Base-by-base conservation (phyloP, 2,797 vertebrate species). In the Lithobates pipiens region DNA sequence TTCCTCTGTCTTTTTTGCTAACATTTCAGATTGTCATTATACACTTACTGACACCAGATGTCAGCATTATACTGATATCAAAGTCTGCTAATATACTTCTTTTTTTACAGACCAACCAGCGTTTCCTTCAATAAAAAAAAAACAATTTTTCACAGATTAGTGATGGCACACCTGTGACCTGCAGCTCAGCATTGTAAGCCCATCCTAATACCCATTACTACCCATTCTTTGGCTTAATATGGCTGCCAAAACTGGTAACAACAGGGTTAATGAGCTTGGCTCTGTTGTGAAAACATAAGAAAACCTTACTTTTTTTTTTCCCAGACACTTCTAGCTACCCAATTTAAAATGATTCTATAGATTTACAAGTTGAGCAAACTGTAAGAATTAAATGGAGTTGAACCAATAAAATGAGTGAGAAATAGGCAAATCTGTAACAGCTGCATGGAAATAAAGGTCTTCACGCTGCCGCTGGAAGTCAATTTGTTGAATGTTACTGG, bases 401-500 rank as follows among this genome's bases (percentile, higher is more conserved):
- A 86, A 86, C 76, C 85, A 83, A 86, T 86, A 86, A 86, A 86
- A 86, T 34, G 75, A 86, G 85, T 77, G 77, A 50, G 74, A 86
- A 86, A 86, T 77, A 32, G 44, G 68, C 50, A 79, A 29, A 57
- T 79, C 68, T 89, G 29, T 77, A 85, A 88, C 72, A 91, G n/a
- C 70, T 84, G 18, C n/a, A 46, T 76, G 79, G 88, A 90, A 85
- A 13, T 70, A 63, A 89, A 87, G 46, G 74, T 46, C 86, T 80
- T 86, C 89, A 72, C 84, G 76, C 46, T 89, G 63, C 78, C n/a
- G 32, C 21, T 42, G 54, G 76, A 65, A 42, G 68, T 86, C 85
- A 78, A 85, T 32, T 89, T 54, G 70, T 69, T 82, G 69, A 50
- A 42, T 54, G 27, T 78, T 83, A 76, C 74, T 74, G 70, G 68